A percentile compares a stretch with the other conserved stretches of the same genome.
Conservation (phyloP, 2,113 vertebrate species). For the Spheniscus mendiculus region DNA sequence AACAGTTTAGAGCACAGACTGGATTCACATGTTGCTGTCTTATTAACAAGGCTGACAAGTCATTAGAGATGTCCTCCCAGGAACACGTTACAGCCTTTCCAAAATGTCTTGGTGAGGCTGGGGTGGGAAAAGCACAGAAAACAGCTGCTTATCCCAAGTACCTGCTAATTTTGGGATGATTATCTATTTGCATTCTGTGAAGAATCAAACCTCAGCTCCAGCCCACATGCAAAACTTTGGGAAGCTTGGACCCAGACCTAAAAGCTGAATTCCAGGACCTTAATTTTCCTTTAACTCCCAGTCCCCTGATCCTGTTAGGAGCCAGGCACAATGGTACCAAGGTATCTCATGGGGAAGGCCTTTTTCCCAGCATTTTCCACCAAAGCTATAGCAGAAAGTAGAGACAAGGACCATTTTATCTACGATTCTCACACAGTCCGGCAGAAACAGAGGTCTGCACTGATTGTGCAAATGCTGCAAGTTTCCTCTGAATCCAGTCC, state of each 20-base stretch:
- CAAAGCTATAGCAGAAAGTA: background rate
- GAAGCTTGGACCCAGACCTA: background rate
- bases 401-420: background rate
- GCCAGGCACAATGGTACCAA: background rate
- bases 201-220: background rate
- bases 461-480: background rate
- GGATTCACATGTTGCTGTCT: slow-evolving; percentile 19
- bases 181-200: background rate
- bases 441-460: background rate
- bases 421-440: background rate
- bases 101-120: background rate
- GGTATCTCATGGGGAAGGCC: background rate
- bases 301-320: background rate
- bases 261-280: background rate
- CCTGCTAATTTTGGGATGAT: background rate
- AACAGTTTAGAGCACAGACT: background rate
- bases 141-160: background rate
- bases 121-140: background rate
- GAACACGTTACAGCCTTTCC: background rate
- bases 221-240: background rate
- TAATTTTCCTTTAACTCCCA: background rate
- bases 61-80: background rate
- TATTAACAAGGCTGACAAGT: slow-evolving; percentile 8
- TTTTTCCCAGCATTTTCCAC: background rate
- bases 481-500: background rate